These are phyloP conservation scores for Melanocharis versteri DNA, from an alignment of 2,113 vertebrate species.

Conservation along the genomic window DNA sequence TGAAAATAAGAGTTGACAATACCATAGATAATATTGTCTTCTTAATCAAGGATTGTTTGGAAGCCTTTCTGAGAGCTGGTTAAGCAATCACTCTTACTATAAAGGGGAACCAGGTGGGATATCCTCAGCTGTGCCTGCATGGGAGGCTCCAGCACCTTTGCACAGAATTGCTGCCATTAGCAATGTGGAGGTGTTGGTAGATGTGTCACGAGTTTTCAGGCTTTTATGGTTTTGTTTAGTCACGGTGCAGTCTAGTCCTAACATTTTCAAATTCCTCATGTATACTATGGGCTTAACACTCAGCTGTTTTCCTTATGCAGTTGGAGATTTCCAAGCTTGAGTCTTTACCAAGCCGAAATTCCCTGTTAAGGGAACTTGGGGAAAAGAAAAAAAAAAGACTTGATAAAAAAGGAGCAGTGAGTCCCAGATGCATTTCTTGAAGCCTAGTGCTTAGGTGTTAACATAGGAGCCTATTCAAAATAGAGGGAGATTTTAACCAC, in stretches of 20 bases:
- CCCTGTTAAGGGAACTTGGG: neutral
- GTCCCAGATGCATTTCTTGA: neutral
- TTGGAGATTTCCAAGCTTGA: neutral
- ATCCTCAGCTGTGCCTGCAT: neutral
- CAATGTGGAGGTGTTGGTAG: neutral
- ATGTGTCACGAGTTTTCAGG: neutral
- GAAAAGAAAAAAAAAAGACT: neutral
- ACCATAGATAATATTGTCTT: neutral
- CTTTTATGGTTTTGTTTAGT: neutral
- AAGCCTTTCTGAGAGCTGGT: neutral
- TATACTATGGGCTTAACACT: neutral
- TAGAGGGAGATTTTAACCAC: neutral
- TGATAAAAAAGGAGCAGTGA: neutral
- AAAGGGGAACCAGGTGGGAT: neutral
- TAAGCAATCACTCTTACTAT: neutral
- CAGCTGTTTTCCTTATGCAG: neutral
- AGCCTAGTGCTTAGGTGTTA: neutral
- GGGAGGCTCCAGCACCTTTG: neutral
- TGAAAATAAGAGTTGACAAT: neutral
- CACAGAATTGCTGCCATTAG: neutral
- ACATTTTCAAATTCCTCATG: neutral
- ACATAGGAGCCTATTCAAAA: neutral
- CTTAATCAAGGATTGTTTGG: neutral
- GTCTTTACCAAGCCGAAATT: neutral
- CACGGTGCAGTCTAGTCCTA: neutral